Conservation (phyloP, 2,797 vertebrate species). For the Hemitrygon akajei region DNA sequence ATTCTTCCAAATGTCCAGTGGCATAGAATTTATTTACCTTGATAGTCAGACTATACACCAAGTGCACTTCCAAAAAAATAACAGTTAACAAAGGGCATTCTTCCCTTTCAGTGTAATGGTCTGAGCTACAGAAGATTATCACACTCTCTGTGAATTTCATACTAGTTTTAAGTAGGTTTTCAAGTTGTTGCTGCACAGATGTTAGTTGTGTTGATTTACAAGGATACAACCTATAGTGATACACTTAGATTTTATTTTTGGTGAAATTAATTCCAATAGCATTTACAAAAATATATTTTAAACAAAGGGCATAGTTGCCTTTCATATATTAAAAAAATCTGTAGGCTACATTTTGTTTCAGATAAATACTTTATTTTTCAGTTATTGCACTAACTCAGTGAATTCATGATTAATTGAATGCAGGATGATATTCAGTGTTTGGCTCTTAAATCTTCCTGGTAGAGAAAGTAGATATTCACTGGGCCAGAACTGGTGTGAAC, state of each 20-base stretch:
- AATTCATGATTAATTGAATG: not conserved
- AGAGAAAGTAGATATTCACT: slow-evolving; percentile 87
- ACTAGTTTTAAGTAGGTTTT: no score
- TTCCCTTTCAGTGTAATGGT: not conserved
- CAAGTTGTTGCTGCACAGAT: no score
- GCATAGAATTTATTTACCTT: not conserved
- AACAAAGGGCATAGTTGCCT: not conserved
- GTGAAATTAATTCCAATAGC: no score
- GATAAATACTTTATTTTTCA: slow-evolving; percentile 18
- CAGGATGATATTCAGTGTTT: slow-evolving; percentile 54
- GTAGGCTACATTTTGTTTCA: not conserved
- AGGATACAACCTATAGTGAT: no score
- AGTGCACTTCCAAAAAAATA: not conserved
- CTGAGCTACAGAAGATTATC: no score
- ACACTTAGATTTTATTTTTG: no score
- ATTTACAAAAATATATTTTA: not conserved
- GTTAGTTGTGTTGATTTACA: no score
- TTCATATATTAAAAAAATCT: not conserved
- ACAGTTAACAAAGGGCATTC: not conserved
- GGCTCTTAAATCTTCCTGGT: slow-evolving; percentile 89
- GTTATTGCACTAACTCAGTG: not conserved
- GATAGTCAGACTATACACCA: not conserved
- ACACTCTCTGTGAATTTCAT: no score
- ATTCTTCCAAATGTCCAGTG: not conserved
- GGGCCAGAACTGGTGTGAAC: slow-evolving; percentile 82